These are phyloP conservation scores for Drosophila ananassae DNA, from an alignment of 1,140 invertebrate genomes.

Conservation along the genomic window DNA sequence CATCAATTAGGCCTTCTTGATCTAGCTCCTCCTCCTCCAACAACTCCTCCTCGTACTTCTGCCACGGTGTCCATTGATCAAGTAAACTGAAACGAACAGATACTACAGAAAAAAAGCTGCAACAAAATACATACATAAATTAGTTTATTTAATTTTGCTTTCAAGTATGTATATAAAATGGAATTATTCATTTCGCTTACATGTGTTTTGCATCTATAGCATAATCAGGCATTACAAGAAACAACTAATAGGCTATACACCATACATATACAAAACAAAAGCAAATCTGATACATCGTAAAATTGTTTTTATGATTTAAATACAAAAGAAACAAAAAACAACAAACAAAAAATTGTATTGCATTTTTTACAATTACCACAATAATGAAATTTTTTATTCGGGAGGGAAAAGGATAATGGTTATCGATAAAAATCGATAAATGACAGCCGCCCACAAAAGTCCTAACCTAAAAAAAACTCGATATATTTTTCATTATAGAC, in stretches of 20 bases:
- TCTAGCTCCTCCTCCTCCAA: constrained; percentile 29
- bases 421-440: no score
- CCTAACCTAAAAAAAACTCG: neutral
- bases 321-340: constrained; percentile 65
- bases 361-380: constrained; percentile 39
- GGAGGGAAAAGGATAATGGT: neutral
- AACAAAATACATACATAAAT: constrained; percentile 65
- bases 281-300: constrained; percentile 73
- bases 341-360: constrained; percentile 44
- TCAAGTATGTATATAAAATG: constrained; percentile 52
- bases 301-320: constrained; percentile 82
- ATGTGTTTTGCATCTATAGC: constrained; percentile 67
- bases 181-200: constrained; percentile 52
- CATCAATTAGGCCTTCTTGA: constrained; percentile 32
- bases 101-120: constrained; percentile 6
- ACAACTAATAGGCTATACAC: constrained; percentile 79
- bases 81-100: constrained; percentile 48
- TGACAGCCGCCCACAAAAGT: no score
- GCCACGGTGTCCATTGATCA: constrained; percentile 69
- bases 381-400: constrained; percentile 32
- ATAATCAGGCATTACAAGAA: constrained; percentile 71
- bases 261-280: constrained; percentile 70
- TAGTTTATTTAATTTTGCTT: constrained; percentile 78
- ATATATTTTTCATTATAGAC: constrained; percentile 55
- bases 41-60: constrained; percentile 26